phyloP scores from a whole-genome alignment of 1,140 invertebrate genomes.

The Mylabris phalerata region DNA sequence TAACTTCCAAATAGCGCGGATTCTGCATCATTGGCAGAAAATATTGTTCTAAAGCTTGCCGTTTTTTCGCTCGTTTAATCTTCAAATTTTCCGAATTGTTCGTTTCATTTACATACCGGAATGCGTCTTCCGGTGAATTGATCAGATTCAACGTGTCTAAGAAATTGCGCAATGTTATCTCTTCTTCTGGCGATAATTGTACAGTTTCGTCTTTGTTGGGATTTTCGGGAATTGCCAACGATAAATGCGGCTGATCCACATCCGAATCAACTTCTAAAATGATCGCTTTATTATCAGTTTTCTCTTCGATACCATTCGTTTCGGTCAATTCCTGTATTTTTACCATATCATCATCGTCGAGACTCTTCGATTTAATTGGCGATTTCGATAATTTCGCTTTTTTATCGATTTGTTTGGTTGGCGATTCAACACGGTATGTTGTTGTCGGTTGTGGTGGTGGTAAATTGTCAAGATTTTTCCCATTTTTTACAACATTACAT shows the following conservation, averaged over 20 bases:
- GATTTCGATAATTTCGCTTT: conserved; percentile 24
- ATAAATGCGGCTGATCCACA: conserved; percentile 36
- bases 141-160: conserved; percentile 53
- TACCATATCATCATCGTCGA: conserved; percentile 48
- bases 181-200: conserved; percentile 43
- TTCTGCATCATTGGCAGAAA: conserved; percentile 47
- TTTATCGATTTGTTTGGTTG: conserved; percentile 38
- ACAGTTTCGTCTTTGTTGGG: conserved; percentile 29
- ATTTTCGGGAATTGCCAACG: conserved; percentile 47
- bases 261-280: conserved; percentile 53
- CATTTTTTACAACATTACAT: neutral
- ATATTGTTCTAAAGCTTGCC: conserved; percentile 49
- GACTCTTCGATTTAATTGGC: conserved; percentile 31
- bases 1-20: conserved; percentile 57
- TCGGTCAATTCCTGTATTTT: conserved; percentile 49
- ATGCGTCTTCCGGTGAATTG: conserved; percentile 35
- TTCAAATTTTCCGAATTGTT: conserved; percentile 28
- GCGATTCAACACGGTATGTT: conserved; percentile 43
- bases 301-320: conserved; percentile 28
- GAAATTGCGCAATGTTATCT: conserved; percentile 47
- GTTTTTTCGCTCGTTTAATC: conserved; percentile 47
- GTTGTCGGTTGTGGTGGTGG: neutral
- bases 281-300: conserved; percentile 43
- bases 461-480: neutral
- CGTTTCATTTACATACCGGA: conserved; percentile 24